These are phyloP conservation scores for Andrena praecox DNA, from an alignment of 2,888 invertebrate species.

Conservation along the genomic window DNA sequence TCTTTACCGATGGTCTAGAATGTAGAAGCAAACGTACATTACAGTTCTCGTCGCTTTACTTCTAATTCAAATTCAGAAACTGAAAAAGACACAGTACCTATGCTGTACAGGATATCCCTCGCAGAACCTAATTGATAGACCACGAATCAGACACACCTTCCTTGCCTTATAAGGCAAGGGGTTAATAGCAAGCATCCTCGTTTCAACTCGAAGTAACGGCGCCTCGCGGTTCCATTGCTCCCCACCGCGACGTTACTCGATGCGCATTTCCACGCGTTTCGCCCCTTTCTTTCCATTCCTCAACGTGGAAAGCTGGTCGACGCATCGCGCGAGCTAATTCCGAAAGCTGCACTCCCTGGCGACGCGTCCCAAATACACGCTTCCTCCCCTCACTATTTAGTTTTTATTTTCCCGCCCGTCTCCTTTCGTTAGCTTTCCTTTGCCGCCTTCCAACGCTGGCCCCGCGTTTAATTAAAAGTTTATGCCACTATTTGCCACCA, in stretches of 20 bases:
- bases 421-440: background rate
- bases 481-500: slow-evolving; percentile 8
- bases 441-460: background rate
- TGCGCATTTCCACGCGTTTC: slow-evolving; percentile 28
- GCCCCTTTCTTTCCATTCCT: background rate
- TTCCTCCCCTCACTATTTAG: background rate
- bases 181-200: too few relatives aligned
- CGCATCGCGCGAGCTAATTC: slow-evolving; percentile 36
- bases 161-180: too few relatives aligned
- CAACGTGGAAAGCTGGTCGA: slow-evolving; percentile 4
- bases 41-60: too few relatives aligned
- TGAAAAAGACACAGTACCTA: too few relatives aligned
- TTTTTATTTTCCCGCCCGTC: background rate
- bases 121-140: too few relatives aligned
- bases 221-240: too few relatives aligned
- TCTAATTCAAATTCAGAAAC: too few relatives aligned
- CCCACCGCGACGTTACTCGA: slow-evolving; percentile 1
- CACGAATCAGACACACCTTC: too few relatives aligned
- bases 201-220: too few relatives aligned
- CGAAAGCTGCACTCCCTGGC: background rate
- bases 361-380: slow-evolving; percentile 22
- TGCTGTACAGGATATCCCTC: too few relatives aligned
- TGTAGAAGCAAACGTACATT: too few relatives aligned
- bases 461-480: slow-evolving; percentile 41
- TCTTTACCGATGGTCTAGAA: too few relatives aligned